Evolutionary conservation across 2,888 invertebrate species (phyloP), one percentile per base, ranked within the genome.

Genomic region (Pantelozetes paolii): DNA sequence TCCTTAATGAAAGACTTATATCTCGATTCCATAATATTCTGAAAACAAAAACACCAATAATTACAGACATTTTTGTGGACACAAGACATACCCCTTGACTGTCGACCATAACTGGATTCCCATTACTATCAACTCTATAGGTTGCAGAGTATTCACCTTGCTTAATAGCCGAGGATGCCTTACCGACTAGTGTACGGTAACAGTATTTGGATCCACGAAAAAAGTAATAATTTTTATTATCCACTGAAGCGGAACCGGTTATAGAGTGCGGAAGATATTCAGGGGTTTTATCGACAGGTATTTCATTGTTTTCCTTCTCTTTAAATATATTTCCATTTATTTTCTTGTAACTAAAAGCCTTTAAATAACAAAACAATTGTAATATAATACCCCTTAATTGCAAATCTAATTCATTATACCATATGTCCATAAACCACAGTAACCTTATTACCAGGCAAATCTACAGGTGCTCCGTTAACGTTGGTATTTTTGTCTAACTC

Each of bases 181-280:
- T 23, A 3, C 5, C 3, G 1, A 2, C 5, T 13, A 13, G 57
- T 0, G 1, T 28, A 13, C 30, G 28, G 2, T 18, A 11, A 45
- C 69, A 69, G 15, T 45, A 69, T 9, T 45, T 69, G 20, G 45
- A 45, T 42, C 69, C 69, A 8, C 45, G 42, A 45, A 69, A 45
- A 20, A 69, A 42, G 23, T 40, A 42, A 45, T 69, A 69, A 1
- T 3, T 23, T 6, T 69, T 69, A 1, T 18, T 8, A 26, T 69
- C 69, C 5, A 23, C 3, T 26, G 42, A 20, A 13, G 26, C 26
- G 2, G 42, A 26, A 15, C 69, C 69, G 5, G 69, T 15, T 2
- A 69, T 42, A 2, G 26, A 28, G 15, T 1, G 9, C 3, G 69
- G 69, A 1, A 69, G 26, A 2, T 15, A 26, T 15, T 69, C 40